These are phyloP conservation scores for Pachyseris speciosa DNA, from an alignment of 64 coral and sea anemone species.

Conservation along the genomic window DNA sequence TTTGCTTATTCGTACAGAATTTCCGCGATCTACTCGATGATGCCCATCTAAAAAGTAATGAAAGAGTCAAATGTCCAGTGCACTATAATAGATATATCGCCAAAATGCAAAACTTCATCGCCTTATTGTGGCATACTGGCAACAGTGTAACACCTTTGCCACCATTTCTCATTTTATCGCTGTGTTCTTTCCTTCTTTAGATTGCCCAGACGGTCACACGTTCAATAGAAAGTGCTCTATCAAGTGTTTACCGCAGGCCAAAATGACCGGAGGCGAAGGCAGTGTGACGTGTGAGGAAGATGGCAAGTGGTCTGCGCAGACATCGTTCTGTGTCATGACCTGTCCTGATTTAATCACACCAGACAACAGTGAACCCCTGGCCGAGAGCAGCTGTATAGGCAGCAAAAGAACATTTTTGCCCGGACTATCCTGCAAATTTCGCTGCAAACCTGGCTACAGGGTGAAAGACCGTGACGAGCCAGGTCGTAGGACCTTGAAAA, in stretches of 20 bases:
- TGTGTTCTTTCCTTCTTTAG: conserved; percentile 34
- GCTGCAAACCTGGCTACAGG: conserved; percentile 68
- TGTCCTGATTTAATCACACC: conserved; percentile 62
- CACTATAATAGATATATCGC: too few relatives aligned
- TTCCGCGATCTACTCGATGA: too few relatives aligned
- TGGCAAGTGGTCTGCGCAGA: conserved; percentile 84
- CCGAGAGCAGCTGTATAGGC: conserved; percentile 10
- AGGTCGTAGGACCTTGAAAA: conserved; percentile 35
- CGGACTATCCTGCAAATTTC: conserved; percentile 86
- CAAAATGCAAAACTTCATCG: too few relatives aligned
- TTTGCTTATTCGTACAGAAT: too few relatives aligned
- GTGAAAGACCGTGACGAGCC: conserved; percentile 15
- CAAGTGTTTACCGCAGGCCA: conserved; percentile 58
- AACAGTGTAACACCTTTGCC: too few relatives aligned
- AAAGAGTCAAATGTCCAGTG: too few relatives aligned
- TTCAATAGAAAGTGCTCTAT: conserved; percentile 85
- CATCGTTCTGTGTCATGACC: conserved; percentile 77
- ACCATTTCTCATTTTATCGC: background rate
- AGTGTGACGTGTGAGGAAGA: conserved; percentile 91
- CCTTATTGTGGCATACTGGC: too few relatives aligned
- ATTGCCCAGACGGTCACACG: conserved; percentile 77
- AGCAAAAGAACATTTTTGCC: conserved; percentile 69
- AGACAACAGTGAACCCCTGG: conserved; percentile 14
- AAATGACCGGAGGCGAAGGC: conserved; percentile 57
- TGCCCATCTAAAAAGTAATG: too few relatives aligned